These are phyloP conservation scores for Salvelinus namaycush DNA, from an alignment of 2,113 vertebrate species.

Conservation along the genomic window DNA sequence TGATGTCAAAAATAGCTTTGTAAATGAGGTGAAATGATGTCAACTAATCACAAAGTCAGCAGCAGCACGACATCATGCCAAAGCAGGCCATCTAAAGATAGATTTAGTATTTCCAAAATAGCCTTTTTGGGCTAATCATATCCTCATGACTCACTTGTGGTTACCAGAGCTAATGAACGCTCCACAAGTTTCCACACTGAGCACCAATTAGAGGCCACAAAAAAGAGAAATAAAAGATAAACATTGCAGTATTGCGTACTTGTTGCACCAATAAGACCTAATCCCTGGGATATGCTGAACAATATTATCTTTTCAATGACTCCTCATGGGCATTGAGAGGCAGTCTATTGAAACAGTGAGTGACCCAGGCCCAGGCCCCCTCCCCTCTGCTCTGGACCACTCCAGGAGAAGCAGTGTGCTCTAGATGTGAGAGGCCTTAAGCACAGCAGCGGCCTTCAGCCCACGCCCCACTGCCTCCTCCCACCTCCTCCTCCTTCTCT, in stretches of 20 bases:
- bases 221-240: conserved; percentile 72
- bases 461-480: conserved; percentile 40
- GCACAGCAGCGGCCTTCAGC: conserved; percentile 39
- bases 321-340: conserved; percentile 68
- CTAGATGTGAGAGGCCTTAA: conserved; percentile 55
- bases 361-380: conserved; percentile 28
- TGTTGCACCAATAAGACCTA: conserved; percentile 72
- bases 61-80: background rate
- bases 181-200: conserved; percentile 63
- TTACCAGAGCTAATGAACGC: conserved; percentile 29
- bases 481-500: conserved; percentile 27
- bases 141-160: conserved; percentile 47
- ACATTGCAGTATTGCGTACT: conserved; percentile 68
- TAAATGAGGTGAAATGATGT: background rate
- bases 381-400: conserved; percentile 42
- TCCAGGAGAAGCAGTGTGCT: conserved; percentile 39
- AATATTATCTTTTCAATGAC: conserved; percentile 79
- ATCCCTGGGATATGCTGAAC: conserved; percentile 72
- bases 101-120: background rate
- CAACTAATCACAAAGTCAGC: background rate
- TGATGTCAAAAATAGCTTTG: background rate
- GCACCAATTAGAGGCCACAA: conserved; percentile 68
- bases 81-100: background rate
- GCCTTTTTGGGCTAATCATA: conserved; percentile 41
- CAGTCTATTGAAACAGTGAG: conserved; percentile 65